Conservation (phyloP, 2,888 invertebrate species). For the Anarsia innoxiella region DNA sequence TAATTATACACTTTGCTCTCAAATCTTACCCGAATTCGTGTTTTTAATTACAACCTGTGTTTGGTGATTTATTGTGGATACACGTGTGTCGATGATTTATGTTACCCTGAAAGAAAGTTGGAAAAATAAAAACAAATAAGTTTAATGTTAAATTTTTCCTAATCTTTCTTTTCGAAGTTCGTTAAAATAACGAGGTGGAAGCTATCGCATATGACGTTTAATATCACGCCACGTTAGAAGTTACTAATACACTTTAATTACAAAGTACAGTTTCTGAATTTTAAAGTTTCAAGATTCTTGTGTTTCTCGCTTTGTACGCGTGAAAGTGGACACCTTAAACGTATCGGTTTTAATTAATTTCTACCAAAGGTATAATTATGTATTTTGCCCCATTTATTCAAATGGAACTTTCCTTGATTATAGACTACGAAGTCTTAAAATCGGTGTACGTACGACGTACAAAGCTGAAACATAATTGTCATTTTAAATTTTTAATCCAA, state of each 20-base stretch:
- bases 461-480: constrained; percentile 50
- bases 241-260: too few relatives aligned
- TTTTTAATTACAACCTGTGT: constrained; percentile 64
- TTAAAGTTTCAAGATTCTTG: constrained; percentile 36
- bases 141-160: constrained; percentile 5
- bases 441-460: constrained; percentile 35
- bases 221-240: not conserved
- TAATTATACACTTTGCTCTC: constrained; percentile 65
- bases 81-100: constrained; percentile 59
- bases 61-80: constrained; percentile 59
- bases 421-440: constrained; percentile 58
- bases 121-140: constrained; percentile 14
- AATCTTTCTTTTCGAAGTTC: constrained; percentile 13
- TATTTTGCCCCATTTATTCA: constrained; percentile 67
- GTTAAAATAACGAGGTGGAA: not conserved
- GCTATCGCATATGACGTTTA: constrained; percentile 1
- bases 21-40: constrained; percentile 61
- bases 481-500: constrained; percentile 63
- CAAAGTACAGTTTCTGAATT: constrained; percentile 37
- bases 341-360: constrained; percentile 58
- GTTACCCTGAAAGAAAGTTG: constrained; percentile 25
- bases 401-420: constrained; percentile 60
- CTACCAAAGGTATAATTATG: constrained; percentile 55
- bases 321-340: constrained; percentile 65
- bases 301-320: constrained; percentile 48